A percentile compares a stretch with the other conserved stretches of the same genome.
Evolutionary conservation across 1,140 invertebrate genomes (phyloP).

Genomic region (Spodoptera litura): DNA sequence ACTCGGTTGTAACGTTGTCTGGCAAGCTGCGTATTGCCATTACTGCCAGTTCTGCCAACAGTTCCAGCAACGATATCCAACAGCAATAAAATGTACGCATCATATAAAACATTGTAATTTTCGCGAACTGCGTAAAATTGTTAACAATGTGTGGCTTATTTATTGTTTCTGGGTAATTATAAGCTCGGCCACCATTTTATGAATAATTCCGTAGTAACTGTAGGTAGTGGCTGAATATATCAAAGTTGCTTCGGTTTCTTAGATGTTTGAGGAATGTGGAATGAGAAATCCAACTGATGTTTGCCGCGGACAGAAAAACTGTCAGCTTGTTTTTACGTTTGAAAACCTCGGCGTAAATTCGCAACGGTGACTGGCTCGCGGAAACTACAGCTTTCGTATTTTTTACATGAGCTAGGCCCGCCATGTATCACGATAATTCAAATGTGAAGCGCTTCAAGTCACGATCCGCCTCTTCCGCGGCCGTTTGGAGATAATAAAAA

Average conservation of each 20-base stretch:
- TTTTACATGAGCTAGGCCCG: not conserved
- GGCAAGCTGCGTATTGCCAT: not conserved
- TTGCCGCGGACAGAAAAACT: conserved; percentile 14
- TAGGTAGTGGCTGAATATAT: conserved; percentile 40
- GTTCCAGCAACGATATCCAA: conserved; percentile 38
- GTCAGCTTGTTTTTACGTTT: not conserved
- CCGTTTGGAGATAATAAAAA: not conserved
- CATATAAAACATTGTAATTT: conserved; percentile 71
- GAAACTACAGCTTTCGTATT: not conserved
- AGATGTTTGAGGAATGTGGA: conserved; percentile 13
- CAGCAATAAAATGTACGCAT: conserved; percentile 54
- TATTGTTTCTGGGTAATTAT: conserved; percentile 59
- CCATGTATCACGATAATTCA: conserved; percentile 1
- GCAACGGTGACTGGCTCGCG: conserved; percentile 1
- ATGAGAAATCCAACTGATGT: conserved; percentile 4
- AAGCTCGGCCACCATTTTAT: conserved; percentile 46
- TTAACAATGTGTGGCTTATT: conserved; percentile 64
- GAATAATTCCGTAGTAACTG: conserved; percentile 51
- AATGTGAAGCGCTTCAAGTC: not conserved
- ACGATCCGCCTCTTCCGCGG: conserved; percentile 3
- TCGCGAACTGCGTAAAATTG: conserved; percentile 53
- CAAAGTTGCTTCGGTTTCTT: conserved; percentile 33
- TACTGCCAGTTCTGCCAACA: conserved; percentile 44
- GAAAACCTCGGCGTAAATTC: conserved; percentile 3
- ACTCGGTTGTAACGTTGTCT: conserved; percentile 28